Percentiles rank a stretch among this genome's conserved stretches.
These are phyloP conservation scores for Montipora sp. DNA, from an alignment of 64 coral and sea anemone species.

Conservation along the genomic window DNA sequence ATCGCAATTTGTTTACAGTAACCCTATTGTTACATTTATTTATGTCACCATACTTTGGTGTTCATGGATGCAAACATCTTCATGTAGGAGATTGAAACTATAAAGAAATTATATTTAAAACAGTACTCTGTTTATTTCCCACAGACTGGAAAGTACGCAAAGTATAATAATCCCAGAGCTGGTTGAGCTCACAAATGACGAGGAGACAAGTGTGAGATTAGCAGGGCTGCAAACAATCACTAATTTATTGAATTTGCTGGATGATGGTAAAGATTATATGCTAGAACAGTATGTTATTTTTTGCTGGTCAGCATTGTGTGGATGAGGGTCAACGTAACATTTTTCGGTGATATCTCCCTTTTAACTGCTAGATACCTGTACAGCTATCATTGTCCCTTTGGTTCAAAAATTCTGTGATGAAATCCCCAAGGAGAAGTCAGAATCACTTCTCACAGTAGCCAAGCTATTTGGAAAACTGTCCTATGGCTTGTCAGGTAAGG, in stretches of 20 bases:
- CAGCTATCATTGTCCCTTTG: slow-evolving; percentile 79
- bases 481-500: slow-evolving; percentile 89
- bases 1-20: too few relatives aligned
- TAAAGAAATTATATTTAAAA: not conserved
- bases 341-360: not conserved
- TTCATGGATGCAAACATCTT: too few relatives aligned
- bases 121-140: not conserved
- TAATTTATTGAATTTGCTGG: slow-evolving; percentile 90
- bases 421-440: slow-evolving; percentile 54
- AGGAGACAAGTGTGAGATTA: slow-evolving; percentile 89
- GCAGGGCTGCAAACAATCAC: slow-evolving; percentile 96
- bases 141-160: slow-evolving; percentile 88
- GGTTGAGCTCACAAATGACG: slow-evolving; percentile 98
- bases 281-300: not conserved
- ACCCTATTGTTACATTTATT: too few relatives aligned
- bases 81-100: not conserved
- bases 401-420: slow-evolving; percentile 94
- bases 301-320: not conserved
- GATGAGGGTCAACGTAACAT: not conserved
- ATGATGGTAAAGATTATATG: slow-evolving; percentile 77
- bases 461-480: slow-evolving; percentile 94
- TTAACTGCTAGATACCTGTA: slow-evolving; percentile 83
- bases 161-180: slow-evolving; percentile 92
- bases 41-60: too few relatives aligned
- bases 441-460: slow-evolving; percentile 81